These are phyloP conservation scores for Ciconia maguari DNA, from an alignment of 2,113 vertebrate genomes.

Conservation along the genomic window DNA sequence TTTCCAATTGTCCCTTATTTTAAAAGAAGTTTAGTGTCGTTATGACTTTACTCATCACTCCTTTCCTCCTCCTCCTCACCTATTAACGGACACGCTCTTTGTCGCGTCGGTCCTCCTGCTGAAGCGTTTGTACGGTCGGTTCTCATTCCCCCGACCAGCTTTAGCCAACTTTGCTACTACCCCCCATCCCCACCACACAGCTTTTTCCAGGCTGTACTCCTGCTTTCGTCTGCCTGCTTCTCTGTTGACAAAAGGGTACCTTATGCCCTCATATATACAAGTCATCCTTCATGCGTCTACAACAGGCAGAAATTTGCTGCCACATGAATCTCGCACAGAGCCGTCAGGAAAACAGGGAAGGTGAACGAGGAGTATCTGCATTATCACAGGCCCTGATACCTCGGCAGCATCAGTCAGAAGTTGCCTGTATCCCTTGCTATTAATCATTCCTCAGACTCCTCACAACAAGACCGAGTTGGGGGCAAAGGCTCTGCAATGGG, in stretches of 20 bases:
- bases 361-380: not conserved
- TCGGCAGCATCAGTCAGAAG: not conserved
- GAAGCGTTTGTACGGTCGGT: not conserved
- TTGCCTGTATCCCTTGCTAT: not conserved
- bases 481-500: not conserved
- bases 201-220: not conserved
- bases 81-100: not conserved
- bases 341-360: not conserved
- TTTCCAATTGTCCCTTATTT: not conserved
- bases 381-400: not conserved
- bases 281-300: not conserved
- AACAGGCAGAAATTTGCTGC: not conserved
- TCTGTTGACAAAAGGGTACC: not conserved
- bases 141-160: not conserved
- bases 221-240: not conserved
- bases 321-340: not conserved
- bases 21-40: not conserved
- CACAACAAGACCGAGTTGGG: fast-evolving
- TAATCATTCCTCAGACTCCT: not conserved
- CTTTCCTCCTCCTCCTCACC: not conserved
- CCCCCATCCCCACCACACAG: not conserved
- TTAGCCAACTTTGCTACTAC: not conserved
- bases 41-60: not conserved
- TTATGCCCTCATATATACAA: not conserved
- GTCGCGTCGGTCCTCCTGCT: not conserved